Evolutionary conservation across 2,113 vertebrate species (phyloP).

Genomic region (Cephalopholis sonnerati): DNA sequence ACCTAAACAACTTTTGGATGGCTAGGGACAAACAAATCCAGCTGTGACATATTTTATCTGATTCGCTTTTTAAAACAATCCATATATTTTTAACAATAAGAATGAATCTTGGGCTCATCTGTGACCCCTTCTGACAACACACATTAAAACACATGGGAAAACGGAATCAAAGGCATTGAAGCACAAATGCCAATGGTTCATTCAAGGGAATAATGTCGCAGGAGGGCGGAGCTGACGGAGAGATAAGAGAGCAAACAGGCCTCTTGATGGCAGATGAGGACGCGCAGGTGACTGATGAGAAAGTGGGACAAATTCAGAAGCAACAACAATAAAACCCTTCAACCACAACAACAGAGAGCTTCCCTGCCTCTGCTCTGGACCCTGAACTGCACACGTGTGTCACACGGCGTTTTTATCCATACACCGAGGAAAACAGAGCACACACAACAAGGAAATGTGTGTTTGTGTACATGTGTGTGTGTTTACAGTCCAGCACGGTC

Average conservation of each 20-base stretch:
- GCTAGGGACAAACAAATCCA: neutral
- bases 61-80: neutral
- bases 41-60: neutral
- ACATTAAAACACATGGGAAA: constrained; percentile 22
- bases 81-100: neutral
- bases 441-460: constrained; percentile 18
- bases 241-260: constrained; percentile 14
- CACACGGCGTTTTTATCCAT: constrained; percentile 5
- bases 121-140: constrained; percentile 30
- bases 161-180: constrained; percentile 20
- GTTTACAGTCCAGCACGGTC: constrained; percentile 23
- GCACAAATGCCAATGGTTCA: constrained; percentile 44
- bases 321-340: constrained; percentile 19
- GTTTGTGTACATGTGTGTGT: constrained; percentile 6
- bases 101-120: constrained; percentile 33
- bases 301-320: constrained; percentile 39
- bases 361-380: neutral
- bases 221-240: neutral
- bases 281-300: constrained; percentile 40
- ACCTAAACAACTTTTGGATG: neutral
- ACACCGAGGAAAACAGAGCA: neutral
- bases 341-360: neutral
- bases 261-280: constrained; percentile 30
- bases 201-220: constrained; percentile 7
- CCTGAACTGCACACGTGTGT: constrained; percentile 29